These are phyloP conservation scores for Microctenopoma steveboyesi DNA, from an alignment of 2,797 vertebrate species.

Conservation along the genomic window DNA sequence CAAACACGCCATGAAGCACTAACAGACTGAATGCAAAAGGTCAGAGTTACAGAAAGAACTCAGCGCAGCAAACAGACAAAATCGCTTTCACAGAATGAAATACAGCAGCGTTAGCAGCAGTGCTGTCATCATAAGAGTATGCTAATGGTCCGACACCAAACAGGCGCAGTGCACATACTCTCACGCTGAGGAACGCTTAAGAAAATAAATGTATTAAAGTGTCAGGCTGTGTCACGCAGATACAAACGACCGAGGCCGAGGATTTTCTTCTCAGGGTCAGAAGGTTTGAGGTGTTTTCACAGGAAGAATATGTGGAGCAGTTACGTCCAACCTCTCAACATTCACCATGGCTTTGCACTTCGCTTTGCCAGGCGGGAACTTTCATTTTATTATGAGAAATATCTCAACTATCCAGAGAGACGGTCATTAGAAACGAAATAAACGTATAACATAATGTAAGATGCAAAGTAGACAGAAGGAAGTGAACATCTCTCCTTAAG, in stretches of 20 bases:
- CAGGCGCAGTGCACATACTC: conserved; percentile 50
- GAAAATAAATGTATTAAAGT: conserved; percentile 56
- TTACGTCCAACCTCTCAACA: not conserved
- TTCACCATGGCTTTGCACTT: not conserved
- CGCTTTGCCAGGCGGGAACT: conserved; percentile 9
- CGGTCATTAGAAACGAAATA: too few species aligned
- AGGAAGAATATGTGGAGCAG: not conserved
- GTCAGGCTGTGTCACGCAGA: conserved; percentile 44
- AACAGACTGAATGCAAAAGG: not conserved
- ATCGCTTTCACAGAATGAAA: not conserved
- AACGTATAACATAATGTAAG: too few species aligned
- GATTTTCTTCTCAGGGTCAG: conserved; percentile 39
- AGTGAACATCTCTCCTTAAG: not conserved
- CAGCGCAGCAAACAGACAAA: conserved; percentile 12
- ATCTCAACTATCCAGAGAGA: too few species aligned
- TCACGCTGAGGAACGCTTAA: conserved; percentile 46
- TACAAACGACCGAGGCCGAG: conserved; percentile 27
- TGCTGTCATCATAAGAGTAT: conserved; percentile 14
- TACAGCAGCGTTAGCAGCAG: conserved; percentile 12
- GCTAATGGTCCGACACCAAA: conserved; percentile 44
- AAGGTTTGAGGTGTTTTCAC: not conserved
- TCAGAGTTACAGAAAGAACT: conserved; percentile 5
- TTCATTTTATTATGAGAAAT: not conserved
- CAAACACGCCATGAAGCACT: not conserved
- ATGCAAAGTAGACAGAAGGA: not conserved